Evolutionary conservation across 2,113 vertebrate genomes (phyloP).

Genomic region (Bungarus multicinctus): DNA sequence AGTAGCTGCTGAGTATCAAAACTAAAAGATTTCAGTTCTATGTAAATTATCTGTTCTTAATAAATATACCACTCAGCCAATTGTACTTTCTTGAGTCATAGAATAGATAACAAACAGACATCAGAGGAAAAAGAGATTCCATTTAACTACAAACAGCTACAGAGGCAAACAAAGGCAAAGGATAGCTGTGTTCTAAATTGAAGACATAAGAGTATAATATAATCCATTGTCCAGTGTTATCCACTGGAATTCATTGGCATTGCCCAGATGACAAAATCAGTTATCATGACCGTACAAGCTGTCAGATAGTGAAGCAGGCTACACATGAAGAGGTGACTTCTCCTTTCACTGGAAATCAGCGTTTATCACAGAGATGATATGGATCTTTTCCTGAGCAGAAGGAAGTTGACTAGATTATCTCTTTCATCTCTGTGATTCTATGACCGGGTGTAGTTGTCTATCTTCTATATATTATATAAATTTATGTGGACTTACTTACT

Average conservation of each 20-base stretch:
- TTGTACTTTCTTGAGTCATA: background rate
- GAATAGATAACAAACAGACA: background rate
- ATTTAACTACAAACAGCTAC: background rate
- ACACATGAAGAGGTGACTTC: background rate
- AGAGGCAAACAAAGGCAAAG: background rate
- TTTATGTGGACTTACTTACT: background rate
- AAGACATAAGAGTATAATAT: background rate
- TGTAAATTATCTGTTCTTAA: conserved; percentile 5
- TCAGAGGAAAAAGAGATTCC: background rate
- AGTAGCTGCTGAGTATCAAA: conserved; percentile 21
- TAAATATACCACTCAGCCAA: background rate
- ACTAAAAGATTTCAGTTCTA: conserved; percentile 6
- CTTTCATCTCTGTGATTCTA: background rate
- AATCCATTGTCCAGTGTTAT: background rate
- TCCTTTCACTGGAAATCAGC: background rate
- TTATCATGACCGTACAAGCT: background rate
- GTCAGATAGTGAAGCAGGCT: background rate
- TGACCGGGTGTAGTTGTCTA: background rate
- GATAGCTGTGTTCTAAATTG: background rate
- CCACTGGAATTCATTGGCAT: background rate
- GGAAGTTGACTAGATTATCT: background rate
- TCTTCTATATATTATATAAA: background rate
- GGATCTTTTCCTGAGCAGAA: background rate
- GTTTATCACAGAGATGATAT: background rate
- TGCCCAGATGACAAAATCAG: background rate